These are phyloP conservation scores for Xenopus laevis DNA, from an alignment of 2,113 vertebrate species.

Conservation along the genomic window DNA sequence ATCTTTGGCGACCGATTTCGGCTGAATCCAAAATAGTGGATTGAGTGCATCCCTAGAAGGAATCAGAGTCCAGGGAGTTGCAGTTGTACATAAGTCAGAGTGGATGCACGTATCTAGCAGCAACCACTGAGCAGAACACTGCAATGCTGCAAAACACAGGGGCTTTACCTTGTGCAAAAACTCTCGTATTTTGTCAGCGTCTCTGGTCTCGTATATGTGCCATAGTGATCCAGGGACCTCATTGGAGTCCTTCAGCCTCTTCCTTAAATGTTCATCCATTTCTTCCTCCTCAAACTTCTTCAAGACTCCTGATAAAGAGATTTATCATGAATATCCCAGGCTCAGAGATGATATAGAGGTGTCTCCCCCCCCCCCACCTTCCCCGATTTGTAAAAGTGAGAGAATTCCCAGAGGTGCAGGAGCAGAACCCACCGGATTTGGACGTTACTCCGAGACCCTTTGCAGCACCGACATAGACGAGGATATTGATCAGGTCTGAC, in stretches of 20 bases:
- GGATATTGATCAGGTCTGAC: slow-evolving; percentile 91
- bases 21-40: too few species aligned
- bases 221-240: slow-evolving; percentile 94
- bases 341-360: too few species aligned
- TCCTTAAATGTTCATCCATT: slow-evolving; percentile 86
- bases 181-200: slow-evolving; percentile 85
- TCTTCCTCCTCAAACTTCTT: slow-evolving; percentile 96
- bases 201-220: slow-evolving; percentile 93
- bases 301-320: slow-evolving; percentile 71
- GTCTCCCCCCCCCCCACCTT: too few species aligned
- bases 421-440: slow-evolving; percentile 75
- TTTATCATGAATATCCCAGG: too few species aligned
- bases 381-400: too few species aligned
- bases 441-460: slow-evolving; percentile 91
- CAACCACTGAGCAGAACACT: too few species aligned
- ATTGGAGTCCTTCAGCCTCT: slow-evolving; percentile 87
- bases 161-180: slow-evolving; percentile 88
- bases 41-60: too few species aligned
- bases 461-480: slow-evolving; percentile 92
- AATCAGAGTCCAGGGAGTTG: too few species aligned
- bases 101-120: too few species aligned
- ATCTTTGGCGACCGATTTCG: too few species aligned
- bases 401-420: background rate
- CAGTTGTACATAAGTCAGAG: too few species aligned
- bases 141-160: too few species aligned